Evolutionary conservation across 2,888 invertebrate species (phyloP), one percentile per base, ranked within the genome.

Genomic region (Hyles lineata): DNA sequence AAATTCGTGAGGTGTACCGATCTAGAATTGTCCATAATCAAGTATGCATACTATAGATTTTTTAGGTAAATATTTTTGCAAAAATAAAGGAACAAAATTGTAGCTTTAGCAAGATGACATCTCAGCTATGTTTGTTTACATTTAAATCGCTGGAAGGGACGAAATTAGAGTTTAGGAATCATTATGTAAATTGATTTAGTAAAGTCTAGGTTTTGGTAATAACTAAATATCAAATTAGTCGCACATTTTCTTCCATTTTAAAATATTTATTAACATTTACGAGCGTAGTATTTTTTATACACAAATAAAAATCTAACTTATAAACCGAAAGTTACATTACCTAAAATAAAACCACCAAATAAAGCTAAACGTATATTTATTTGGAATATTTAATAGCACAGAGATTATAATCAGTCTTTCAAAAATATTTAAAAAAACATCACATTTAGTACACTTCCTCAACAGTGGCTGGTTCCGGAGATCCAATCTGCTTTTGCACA

Each of bases 401-500:
- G 74, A 76, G 62, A 75, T 77, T 62, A 9, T 82, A 82, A 79
- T 90, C 89, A 90, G 90, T 90, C 89, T 90, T 87, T 61, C 74
- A 71, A 79, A 74, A 72, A 77, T 11, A 74, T 78, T 29, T 75
- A 74, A 74, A 71, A 72, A 23, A 62, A 75, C 29, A 55, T 19
- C 29, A n/a, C 43, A 60, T n/a, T 58, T 17, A 35, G 5, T 60
- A 32, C 62, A 60, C 55, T 69, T 75, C 74, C 74, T 70, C 76
- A 6, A 29, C 71, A 32, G 73, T 71, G 9, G 72, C 63, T 11
- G 73, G 63, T 1, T 81, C 79, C 9, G 81, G 76, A 62, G 82
- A 76, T 35, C 85, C 84, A 2, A 87, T 72, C 70, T 87, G 83
- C 73, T 93, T 91, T 76, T 93, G 90, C 3, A 95, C 89, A 0